Conservation (phyloP, 2,797 vertebrate genomes). For the Aplochiton taeniatus region DNA sequence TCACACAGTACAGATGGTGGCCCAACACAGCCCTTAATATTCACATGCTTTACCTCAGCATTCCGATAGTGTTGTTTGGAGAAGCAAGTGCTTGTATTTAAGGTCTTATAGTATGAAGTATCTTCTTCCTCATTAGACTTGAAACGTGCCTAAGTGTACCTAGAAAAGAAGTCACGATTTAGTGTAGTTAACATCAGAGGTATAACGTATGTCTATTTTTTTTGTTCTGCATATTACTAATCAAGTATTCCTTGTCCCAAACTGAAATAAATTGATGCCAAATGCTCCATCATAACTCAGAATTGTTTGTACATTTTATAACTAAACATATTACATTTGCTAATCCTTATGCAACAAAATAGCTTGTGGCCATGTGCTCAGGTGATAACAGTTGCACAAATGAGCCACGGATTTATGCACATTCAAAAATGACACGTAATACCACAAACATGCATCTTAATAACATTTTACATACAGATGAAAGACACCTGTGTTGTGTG, state of each 20-base stretch:
- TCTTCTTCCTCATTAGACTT: slow-evolving; percentile 63
- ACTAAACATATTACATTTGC: background rate
- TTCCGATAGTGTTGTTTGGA: slow-evolving; percentile 63
- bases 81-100: slow-evolving; percentile 54
- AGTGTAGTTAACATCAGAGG: slow-evolving; percentile 66
- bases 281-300: slow-evolving; percentile 41
- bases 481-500: too few species aligned
- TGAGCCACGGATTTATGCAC: too few species aligned
- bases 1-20: slow-evolving; percentile 42
- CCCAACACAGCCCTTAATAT: slow-evolving; percentile 49
- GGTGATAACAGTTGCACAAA: too few species aligned
- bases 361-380: too few species aligned
- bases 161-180: slow-evolving; percentile 66
- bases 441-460: too few species aligned
- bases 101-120: slow-evolving; percentile 55
- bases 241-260: slow-evolving; percentile 59
- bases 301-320: slow-evolving; percentile 9
- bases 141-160: slow-evolving; percentile 69
- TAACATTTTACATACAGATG: too few species aligned
- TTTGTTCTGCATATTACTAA: slow-evolving; percentile 66
- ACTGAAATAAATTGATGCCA: slow-evolving; percentile 75
- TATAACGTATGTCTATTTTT: slow-evolving; percentile 66
- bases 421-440: too few species aligned
- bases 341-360: too few species aligned
- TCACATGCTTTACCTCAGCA: slow-evolving; percentile 67